Conservation (phyloP, 1,140 invertebrate genomes). For the Euwallacea similis region DNA sequence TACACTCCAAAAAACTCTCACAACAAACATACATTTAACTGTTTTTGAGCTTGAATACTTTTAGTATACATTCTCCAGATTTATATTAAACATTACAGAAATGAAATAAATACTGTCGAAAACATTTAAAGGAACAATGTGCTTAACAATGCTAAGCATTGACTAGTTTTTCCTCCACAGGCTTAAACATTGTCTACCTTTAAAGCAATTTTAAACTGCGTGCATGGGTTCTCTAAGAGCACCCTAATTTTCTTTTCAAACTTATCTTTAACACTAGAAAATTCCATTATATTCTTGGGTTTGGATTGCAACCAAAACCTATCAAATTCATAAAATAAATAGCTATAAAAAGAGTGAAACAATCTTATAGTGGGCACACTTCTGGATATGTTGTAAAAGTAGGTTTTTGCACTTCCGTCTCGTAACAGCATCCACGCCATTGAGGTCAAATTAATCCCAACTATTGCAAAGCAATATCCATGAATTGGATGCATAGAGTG, state of each 20-base stretch:
- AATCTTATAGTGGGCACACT: slow-evolving; percentile 70
- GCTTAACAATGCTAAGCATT: neutral
- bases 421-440: slow-evolving; percentile 82
- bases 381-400: slow-evolving; percentile 87
- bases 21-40: too few species aligned
- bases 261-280: slow-evolving; percentile 79
- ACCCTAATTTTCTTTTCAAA: slow-evolving; percentile 76
- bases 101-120: too few species aligned
- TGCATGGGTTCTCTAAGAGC: slow-evolving; percentile 64
- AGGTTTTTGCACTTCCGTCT: slow-evolving; percentile 82
- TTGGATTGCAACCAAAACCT: slow-evolving; percentile 90
- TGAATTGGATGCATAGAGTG: slow-evolving; percentile 87
- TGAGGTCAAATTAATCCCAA: slow-evolving; percentile 92
- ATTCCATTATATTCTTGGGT: slow-evolving; percentile 93
- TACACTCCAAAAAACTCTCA: too few species aligned
- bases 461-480: slow-evolving; percentile 88
- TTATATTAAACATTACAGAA: too few species aligned
- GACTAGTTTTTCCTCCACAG: neutral
- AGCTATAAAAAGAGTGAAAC: slow-evolving; percentile 94
- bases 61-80: too few species aligned
- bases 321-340: slow-evolving; percentile 92
- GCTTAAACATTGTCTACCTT: slow-evolving; percentile 55
- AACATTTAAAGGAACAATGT: too few species aligned
- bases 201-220: slow-evolving; percentile 74
- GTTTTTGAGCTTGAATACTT: too few species aligned